Percentiles rank a stretch among this genome's conserved stretches.
Conservation (phyloP, 2,797 vertebrate species). For the Acanthornis magna region DNA sequence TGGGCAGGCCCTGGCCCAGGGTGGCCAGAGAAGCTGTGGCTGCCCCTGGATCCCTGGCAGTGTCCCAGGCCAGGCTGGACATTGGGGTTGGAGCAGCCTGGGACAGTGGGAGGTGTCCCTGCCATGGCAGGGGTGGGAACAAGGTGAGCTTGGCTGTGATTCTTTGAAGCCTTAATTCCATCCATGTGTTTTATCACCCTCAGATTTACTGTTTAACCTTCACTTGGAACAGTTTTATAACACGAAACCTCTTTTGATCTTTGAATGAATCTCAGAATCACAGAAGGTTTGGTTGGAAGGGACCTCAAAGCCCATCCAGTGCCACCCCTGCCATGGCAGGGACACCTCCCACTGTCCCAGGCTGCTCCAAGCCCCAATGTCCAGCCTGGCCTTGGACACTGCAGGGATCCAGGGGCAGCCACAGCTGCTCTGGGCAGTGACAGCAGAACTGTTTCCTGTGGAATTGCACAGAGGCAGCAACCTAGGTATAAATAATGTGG, state of each 20-base stretch:
- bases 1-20: neutral
- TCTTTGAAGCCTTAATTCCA: too few species aligned
- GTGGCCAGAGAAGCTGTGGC: neutral
- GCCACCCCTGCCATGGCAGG: neutral
- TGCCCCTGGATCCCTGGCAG: neutral
- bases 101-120: neutral
- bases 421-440: neutral
- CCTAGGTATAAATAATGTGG: neutral
- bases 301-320: fast-evolving
- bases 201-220: too few species aligned
- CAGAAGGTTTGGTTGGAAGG: neutral
- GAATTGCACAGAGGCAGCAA: neutral
- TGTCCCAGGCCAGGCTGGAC: neutral
- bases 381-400: neutral
- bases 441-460: neutral
- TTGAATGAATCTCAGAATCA: too few species aligned
- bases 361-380: neutral
- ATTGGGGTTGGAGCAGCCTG: neutral
- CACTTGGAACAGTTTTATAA: too few species aligned
- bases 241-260: too few species aligned
- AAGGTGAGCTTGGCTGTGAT: neutral
- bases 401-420: neutral
- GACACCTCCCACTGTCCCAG: neutral
- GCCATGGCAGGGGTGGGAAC: neutral
- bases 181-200: too few species aligned